A percentile compares a stretch with the other conserved stretches of the same genome.
Evolutionary conservation across 2,797 vertebrate genomes (phyloP).

Genomic region (Balearica regulorum): DNA sequence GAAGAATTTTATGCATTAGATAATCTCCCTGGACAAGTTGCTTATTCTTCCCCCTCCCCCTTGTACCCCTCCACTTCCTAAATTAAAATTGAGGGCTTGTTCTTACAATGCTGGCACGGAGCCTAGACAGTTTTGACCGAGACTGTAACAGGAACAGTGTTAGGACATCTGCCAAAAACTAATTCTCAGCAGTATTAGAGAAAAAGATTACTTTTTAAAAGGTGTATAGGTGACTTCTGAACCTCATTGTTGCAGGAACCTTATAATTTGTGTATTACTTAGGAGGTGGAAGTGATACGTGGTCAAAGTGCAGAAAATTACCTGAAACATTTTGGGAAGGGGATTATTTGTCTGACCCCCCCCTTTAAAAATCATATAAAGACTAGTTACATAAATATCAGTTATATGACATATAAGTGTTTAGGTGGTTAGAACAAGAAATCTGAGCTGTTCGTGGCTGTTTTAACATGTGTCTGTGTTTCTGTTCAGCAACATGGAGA

Average conservation of each 20-base stretch:
- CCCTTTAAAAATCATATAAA: neutral
- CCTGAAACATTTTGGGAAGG: neutral
- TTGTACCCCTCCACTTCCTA: neutral
- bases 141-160: slow-evolving; percentile 26
- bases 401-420: neutral
- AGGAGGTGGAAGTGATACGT: neutral
- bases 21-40: slow-evolving; percentile 14
- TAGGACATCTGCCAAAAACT: slow-evolving; percentile 52
- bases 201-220: slow-evolving; percentile 42
- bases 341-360: neutral
- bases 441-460: neutral
- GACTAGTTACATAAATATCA: neutral
- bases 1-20: neutral
- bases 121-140: slow-evolving; percentile 49
- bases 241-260: neutral
- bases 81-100: slow-evolving; percentile 41
- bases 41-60: neutral
- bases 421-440: neutral
- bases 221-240: slow-evolving; percentile 21
- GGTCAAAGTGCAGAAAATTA: neutral
- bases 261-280: neutral
- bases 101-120: slow-evolving; percentile 53
- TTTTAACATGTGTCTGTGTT: neutral
- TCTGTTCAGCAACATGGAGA: neutral
- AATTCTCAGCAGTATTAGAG: slow-evolving; percentile 26